Percentiles rank a stretch among this genome's conserved stretches.
These are phyloP conservation scores for Ochropleura leucogaster DNA, from an alignment of 2,888 invertebrate genomes.

Conservation along the genomic window DNA sequence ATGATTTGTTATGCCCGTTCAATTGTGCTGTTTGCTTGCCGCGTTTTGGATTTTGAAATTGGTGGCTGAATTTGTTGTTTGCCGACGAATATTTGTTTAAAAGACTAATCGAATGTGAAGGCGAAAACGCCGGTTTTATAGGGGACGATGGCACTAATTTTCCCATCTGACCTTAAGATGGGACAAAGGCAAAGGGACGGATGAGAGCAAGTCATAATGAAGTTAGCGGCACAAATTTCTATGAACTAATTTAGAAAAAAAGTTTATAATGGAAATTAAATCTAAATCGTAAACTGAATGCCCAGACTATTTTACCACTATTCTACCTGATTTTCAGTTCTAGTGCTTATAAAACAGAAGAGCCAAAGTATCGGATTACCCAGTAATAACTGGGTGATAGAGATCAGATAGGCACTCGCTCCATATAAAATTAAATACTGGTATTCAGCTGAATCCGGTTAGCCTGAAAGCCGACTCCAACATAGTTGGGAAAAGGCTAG, in stretches of 20 bases:
- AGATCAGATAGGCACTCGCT: too few relatives aligned
- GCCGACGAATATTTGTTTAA: neutral
- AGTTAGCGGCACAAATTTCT: neutral
- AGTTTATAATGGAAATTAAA: too few relatives aligned
- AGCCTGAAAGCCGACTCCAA: too few relatives aligned
- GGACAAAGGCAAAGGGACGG: neutral
- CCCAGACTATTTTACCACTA: neutral
- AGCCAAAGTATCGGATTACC: too few relatives aligned
- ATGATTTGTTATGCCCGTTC: conserved; percentile 67
- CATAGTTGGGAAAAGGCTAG: too few relatives aligned
- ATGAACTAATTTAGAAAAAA: neutral
- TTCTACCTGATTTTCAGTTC: too few relatives aligned
- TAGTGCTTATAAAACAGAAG: too few relatives aligned
- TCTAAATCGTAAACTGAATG: neutral
- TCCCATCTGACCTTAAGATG: neutral
- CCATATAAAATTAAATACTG: too few relatives aligned
- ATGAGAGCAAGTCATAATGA: neutral
- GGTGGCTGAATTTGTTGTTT: neutral
- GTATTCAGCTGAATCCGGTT: too few relatives aligned
- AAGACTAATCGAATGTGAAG: neutral
- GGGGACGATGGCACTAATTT: neutral
- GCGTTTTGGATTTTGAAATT: conserved; percentile 18
- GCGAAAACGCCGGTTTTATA: neutral
- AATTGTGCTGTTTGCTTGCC: conserved; percentile 36
- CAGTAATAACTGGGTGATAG: too few relatives aligned